These are phyloP conservation scores for Notarius lentiginosus DNA, from an alignment of 2,113 vertebrate species.

Conservation along the genomic window DNA sequence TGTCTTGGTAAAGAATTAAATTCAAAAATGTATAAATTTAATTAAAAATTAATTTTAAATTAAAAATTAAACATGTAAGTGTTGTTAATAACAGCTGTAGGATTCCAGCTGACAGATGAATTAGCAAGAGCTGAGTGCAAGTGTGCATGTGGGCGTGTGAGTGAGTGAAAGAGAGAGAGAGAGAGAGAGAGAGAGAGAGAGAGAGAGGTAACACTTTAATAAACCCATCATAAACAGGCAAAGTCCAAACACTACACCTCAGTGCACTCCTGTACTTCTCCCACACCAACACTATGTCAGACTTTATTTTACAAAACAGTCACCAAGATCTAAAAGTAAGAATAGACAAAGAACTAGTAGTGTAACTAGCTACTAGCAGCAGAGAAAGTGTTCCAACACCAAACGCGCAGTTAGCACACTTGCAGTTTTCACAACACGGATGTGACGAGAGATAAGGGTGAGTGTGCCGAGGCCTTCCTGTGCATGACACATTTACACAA, in stretches of 20 bases:
- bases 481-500: slow-evolving; percentile 42
- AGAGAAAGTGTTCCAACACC: background rate
- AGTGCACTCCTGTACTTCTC: background rate
- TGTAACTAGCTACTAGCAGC: background rate
- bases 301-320: background rate
- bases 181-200: background rate
- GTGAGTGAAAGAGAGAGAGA: background rate
- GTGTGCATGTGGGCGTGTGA: background rate
- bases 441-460: slow-evolving; percentile 36
- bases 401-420: slow-evolving; percentile 7
- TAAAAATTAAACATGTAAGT: background rate
- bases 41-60: background rate
- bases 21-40: too few species aligned
- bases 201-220: slow-evolving; percentile 20
- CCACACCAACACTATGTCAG: background rate
- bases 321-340: background rate
- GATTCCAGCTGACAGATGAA: background rate
- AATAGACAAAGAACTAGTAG: background rate
- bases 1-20: background rate
- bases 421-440: slow-evolving; percentile 35
- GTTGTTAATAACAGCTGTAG: background rate
- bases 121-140: background rate
- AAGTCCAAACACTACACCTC: slow-evolving; percentile 39
- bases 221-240: slow-evolving; percentile 47
- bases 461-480: slow-evolving; percentile 28